Conservation (phyloP, 2,888 invertebrate genomes). For the Sesamia inferens region DNA sequence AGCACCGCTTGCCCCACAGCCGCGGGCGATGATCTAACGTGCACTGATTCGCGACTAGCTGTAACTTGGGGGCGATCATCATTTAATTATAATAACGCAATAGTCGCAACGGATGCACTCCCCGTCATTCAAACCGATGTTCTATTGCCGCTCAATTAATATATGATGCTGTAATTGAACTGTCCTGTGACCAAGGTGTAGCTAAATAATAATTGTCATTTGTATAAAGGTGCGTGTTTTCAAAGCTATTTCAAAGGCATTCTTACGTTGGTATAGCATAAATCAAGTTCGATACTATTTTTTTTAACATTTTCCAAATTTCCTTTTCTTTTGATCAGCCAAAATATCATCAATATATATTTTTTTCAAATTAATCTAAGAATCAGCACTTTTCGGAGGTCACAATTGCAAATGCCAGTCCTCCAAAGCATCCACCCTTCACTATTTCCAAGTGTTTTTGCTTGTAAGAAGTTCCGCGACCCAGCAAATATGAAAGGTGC, state of each 20-base stretch:
- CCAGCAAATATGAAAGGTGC: not conserved
- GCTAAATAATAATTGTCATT: not conserved
- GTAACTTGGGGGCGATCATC: conserved; percentile 7
- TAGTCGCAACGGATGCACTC: conserved; percentile 5
- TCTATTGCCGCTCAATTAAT: not conserved
- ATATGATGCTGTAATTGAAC: not conserved
- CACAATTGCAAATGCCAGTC: no score
- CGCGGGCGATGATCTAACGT: conserved; percentile 1
- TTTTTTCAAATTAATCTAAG: no score
- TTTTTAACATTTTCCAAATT: not conserved
- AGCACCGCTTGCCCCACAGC: not conserved
- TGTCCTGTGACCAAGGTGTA: not conserved
- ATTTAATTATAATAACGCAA: conserved; percentile 24
- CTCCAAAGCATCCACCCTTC: no score
- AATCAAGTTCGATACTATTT: not conserved
- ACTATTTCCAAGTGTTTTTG: no score
- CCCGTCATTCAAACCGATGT: not conserved
- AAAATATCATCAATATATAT: not conserved
- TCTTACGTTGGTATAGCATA: not conserved
- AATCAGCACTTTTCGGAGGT: no score
- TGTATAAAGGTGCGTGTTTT: not conserved
- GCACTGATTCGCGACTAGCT: not conserved
- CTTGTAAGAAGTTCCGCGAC: no score
- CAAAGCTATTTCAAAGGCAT: not conserved
- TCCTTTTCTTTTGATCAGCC: not conserved